These are phyloP conservation scores for Cistogaster globosa DNA, from an alignment of 2,888 invertebrate genomes.

Conservation along the genomic window DNA sequence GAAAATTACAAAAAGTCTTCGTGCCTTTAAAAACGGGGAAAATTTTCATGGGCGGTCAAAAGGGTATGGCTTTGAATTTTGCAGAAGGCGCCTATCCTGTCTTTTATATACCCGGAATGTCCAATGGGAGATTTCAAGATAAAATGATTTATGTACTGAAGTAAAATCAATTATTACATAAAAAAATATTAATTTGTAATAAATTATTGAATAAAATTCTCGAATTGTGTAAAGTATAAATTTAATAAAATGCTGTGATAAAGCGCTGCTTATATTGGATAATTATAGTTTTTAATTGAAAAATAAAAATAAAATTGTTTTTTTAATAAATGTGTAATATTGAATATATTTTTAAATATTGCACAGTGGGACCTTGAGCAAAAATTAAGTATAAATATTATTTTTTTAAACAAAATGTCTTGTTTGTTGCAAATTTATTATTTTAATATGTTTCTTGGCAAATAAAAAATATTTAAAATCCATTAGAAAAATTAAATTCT, in stretches of 20 bases:
- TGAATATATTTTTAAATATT: too few relatives aligned
- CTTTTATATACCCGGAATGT: constrained; percentile 76
- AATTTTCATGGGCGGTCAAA: constrained; percentile 67
- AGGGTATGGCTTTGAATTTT: constrained; percentile 72
- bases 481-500: too few relatives aligned
- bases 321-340: too few relatives aligned
- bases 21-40: constrained; percentile 69
- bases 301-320: too few relatives aligned
- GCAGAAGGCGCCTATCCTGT: constrained; percentile 77
- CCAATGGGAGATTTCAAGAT: constrained; percentile 77
- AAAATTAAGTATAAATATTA: too few relatives aligned
- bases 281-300: too few relatives aligned
- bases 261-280: constrained; percentile 46
- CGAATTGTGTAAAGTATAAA: background rate
- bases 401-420: too few relatives aligned
- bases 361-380: too few relatives aligned
- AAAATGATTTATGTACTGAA: constrained; percentile 74
- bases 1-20: constrained; percentile 69
- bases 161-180: constrained; percentile 9
- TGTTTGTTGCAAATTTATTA: too few relatives aligned
- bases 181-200: background rate
- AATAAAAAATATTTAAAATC: too few relatives aligned
- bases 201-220: background rate
- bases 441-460: too few relatives aligned
- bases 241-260: constrained; percentile 66